Evolutionary conservation across 2,888 invertebrate species (phyloP).

Genomic region (Biston betularia): DNA sequence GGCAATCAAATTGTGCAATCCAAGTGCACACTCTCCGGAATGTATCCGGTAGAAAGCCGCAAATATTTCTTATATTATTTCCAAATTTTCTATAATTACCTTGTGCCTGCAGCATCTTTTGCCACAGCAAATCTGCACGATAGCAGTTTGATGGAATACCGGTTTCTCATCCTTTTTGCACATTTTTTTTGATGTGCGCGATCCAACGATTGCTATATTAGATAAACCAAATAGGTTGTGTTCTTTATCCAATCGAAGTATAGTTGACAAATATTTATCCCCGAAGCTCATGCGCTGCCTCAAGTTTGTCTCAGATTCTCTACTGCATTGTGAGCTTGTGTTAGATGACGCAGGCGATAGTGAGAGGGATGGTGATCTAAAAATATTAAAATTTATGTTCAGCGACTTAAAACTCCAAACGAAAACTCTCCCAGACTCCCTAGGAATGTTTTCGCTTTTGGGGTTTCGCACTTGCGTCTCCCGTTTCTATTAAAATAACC

Average conservation of each 20-base stretch:
- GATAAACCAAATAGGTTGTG: constrained; percentile 80
- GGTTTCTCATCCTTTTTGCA: constrained; percentile 67
- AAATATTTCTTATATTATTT: background rate
- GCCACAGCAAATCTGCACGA: constrained; percentile 73
- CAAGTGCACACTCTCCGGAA: too few relatives aligned
- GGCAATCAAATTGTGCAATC: too few relatives aligned
- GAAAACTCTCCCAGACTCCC: too few relatives aligned
- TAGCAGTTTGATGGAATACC: constrained; percentile 77
- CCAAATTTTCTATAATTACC: constrained; percentile 47
- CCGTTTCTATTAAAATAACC: too few relatives aligned
- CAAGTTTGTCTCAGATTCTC: constrained; percentile 56
- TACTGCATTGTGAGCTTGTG: constrained; percentile 59
- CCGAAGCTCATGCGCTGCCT: constrained; percentile 50
- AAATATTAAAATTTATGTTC: constrained; percentile 9
- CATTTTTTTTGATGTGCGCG: constrained; percentile 59
- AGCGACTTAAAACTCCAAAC: too few relatives aligned
- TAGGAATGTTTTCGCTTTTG: too few relatives aligned
- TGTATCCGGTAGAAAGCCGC: too few relatives aligned
- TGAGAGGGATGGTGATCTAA: constrained; percentile 28
- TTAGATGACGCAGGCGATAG: constrained; percentile 47
- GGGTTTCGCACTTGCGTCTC: too few relatives aligned
- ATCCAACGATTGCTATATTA: constrained; percentile 68
- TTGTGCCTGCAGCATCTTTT: constrained; percentile 64
- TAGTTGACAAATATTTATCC: constrained; percentile 74
- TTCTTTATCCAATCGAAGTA: constrained; percentile 74